These are phyloP conservation scores for Eulithis prunata DNA, from an alignment of 2,888 invertebrate species.

Conservation along the genomic window DNA sequence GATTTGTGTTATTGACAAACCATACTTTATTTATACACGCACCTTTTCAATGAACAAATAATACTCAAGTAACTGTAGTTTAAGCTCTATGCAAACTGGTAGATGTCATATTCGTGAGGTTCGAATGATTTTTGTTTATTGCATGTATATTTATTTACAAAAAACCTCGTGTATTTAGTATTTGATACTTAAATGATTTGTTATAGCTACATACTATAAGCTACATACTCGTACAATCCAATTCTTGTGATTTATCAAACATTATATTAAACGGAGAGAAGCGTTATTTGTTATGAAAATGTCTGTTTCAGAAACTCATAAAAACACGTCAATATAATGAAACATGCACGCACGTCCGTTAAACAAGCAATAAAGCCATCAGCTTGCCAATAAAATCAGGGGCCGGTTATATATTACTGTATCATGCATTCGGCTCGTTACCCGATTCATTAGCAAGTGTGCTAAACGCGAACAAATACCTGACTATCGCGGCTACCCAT, in stretches of 20 bases:
- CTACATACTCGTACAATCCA: no score
- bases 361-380: slow-evolving; percentile 40
- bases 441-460: slow-evolving; percentile 47
- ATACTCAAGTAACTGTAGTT: no score
- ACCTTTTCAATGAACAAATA: background rate
- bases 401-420: slow-evolving; percentile 32
- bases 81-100: background rate
- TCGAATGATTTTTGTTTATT: no score
- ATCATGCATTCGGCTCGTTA: slow-evolving; percentile 33
- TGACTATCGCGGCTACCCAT: slow-evolving; percentile 47
- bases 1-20: background rate
- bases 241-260: no score
- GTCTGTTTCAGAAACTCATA: slow-evolving; percentile 16
- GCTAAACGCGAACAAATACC: slow-evolving; percentile 50
- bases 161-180: no score
- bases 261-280: background rate
- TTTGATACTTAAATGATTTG: no score
- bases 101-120: background rate
- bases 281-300: slow-evolving; percentile 10
- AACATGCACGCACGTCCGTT: slow-evolving; percentile 35
- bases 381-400: slow-evolving; percentile 41
- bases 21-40: background rate
- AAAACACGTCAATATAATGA: slow-evolving; percentile 29
- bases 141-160: no score
- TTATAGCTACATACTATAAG: no score